These are phyloP conservation scores for Frieseomelitta varia DNA, from an alignment of 1,140 invertebrate species.

Conservation along the genomic window DNA sequence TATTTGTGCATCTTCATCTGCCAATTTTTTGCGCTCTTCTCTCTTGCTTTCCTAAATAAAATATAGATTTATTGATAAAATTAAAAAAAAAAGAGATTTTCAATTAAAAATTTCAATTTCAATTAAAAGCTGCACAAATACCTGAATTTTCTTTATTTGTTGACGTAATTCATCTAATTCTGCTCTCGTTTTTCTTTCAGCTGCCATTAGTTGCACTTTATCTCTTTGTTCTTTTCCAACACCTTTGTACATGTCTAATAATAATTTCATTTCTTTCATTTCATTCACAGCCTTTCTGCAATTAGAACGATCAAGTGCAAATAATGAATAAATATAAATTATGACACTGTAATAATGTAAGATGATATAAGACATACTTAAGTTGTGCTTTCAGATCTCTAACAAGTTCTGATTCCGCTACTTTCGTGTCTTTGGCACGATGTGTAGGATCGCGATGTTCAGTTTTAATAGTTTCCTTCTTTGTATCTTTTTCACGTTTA, in stretches of 20 bases:
- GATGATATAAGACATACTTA: constrained; percentile 85
- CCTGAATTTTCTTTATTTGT: constrained; percentile 92
- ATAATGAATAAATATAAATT: background rate
- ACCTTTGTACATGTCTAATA: constrained; percentile 98
- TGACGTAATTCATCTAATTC: constrained; percentile 95
- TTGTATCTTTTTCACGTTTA: constrained; percentile 84
- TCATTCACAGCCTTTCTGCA: constrained; percentile 95
- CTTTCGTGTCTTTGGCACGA: constrained; percentile 84
- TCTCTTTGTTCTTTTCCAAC: constrained; percentile 97
- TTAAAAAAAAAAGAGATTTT: background rate
- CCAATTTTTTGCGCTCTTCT: constrained; percentile 95
- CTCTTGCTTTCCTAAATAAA: constrained; percentile 91
- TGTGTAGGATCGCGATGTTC: constrained; percentile 83
- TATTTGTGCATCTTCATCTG: constrained; percentile 96
- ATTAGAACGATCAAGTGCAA: constrained; percentile 27
- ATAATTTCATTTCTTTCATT: constrained; percentile 95
- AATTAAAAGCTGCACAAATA: constrained; percentile 64
- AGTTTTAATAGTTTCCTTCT: constrained; percentile 84
- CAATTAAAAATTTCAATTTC: too few species aligned
- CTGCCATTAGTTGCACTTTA: constrained; percentile 97
- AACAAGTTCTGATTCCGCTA: constrained; percentile 86
- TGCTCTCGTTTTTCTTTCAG: constrained; percentile 93
- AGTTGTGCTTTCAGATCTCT: constrained; percentile 95
- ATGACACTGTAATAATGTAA: background rate
- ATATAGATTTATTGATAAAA: background rate